phyloP scores from a whole-genome alignment of 2,113 vertebrate species.

The Tragelaphus imberbis region DNA sequence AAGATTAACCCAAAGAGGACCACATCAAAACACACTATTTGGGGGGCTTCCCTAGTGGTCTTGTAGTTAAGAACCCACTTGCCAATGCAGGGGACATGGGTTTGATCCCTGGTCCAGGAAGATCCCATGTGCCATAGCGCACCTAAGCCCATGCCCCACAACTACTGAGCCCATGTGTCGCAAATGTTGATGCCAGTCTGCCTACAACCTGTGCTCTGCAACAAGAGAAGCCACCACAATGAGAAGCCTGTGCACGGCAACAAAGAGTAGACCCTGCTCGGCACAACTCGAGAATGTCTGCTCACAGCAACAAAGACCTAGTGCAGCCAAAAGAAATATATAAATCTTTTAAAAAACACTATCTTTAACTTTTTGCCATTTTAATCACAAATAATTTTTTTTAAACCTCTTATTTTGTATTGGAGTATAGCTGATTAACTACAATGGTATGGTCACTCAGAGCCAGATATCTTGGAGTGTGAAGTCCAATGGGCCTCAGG shows the following conservation, averaged over 20 bases:
- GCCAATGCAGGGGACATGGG: not conserved
- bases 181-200: not conserved
- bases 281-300: not conserved
- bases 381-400: not conserved
- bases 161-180: not conserved
- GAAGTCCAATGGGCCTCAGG: not conserved
- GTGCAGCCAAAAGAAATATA: not conserved
- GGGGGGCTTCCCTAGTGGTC: not conserved
- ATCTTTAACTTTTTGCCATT: not conserved
- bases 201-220: not conserved
- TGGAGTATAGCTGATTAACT: not conserved
- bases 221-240: not conserved
- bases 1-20: not conserved
- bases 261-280: not conserved
- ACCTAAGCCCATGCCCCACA: not conserved
- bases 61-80: not conserved
- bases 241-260: not conserved
- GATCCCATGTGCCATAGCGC: not conserved
- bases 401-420: not conserved
- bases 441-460: not conserved
- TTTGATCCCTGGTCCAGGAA: not conserved
- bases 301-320: not conserved
- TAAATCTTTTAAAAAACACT: not conserved
- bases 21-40: not conserved
- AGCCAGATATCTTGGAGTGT: not conserved